These are phyloP conservation scores for Coracopsis vasa DNA, from an alignment of 2,113 vertebrate genomes.

Conservation along the genomic window DNA sequence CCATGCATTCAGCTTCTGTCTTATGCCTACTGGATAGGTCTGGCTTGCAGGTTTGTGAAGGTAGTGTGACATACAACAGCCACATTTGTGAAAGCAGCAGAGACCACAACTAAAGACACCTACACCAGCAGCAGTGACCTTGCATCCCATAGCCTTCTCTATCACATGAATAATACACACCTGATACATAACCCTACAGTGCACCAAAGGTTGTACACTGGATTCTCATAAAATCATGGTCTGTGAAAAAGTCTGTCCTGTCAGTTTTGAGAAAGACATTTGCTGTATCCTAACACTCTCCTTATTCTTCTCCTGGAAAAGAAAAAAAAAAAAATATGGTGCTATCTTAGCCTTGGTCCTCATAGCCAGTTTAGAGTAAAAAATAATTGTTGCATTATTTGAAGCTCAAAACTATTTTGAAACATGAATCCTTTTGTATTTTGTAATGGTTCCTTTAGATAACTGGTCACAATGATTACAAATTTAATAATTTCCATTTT, in stretches of 20 bases:
- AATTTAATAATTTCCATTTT: neutral
- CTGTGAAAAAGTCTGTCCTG: neutral
- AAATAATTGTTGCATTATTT: neutral
- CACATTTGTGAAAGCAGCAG: neutral
- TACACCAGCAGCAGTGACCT: neutral
- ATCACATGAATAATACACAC: neutral
- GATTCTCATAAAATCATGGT: neutral
- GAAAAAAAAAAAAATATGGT: neutral
- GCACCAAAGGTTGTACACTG: neutral
- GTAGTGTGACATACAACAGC: neutral
- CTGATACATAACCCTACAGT: neutral
- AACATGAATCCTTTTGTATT: neutral
- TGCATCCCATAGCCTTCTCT: accelerated
- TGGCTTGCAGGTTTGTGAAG: neutral
- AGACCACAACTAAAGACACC: neutral
- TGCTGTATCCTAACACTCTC: neutral
- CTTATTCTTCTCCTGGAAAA: neutral
- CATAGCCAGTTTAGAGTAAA: neutral
- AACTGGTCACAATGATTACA: neutral
- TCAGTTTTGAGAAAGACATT: neutral
- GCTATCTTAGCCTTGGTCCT: neutral
- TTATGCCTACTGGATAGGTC: neutral
- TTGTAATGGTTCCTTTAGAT: neutral
- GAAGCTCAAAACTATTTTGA: neutral
- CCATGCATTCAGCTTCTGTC: neutral